Evolutionary conservation across 2,113 vertebrate species (phyloP), one percentile per base, ranked within the genome.

Genomic region (Geococcyx californianus): DNA sequence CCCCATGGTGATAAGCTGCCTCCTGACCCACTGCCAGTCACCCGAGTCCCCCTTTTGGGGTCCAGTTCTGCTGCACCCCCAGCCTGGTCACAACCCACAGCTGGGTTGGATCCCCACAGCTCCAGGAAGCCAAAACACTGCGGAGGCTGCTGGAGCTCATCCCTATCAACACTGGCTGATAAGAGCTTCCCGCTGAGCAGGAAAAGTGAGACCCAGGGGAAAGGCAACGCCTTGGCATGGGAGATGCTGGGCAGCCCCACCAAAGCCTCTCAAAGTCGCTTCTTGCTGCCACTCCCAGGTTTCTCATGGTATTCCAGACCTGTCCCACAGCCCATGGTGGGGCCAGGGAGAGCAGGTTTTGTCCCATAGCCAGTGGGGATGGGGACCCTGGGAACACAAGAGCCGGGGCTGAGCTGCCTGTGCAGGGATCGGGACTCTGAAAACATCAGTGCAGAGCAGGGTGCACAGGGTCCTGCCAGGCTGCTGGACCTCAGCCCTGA

Each of bases 371-470:
- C 18, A 1, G 34, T 4, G 45, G 14, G 31, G 40, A 33, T 5
- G 10, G 25, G 14, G 19, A 44, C 19, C 1, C 14, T 16, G 6
- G 8, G 33, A 24, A 54, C 36, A 5, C 0, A 1, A n/a, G 73
- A 81, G 51, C 40, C 19, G 17, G 5, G 29, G 40, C 44, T 44
- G 73, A 89, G 85, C 23, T 24, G 54, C 58, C 28, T 49, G 34
- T 34, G 7, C 1, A 2, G 23, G 20, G 9, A 33, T 31, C 6
- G 1, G 0, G 0, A 7, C 31, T 45, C 49, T 0, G 0, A 45
- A 34, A 45, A 31, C 16, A 2, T 4, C 0, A 0, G 28, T 38
- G 52, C 2, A 28, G 51, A 34, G 55, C 60, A 54, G 3, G 7
- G 11, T 0, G 5, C 16, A 28, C 54, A 6, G 40, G 24, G 29